Evolutionary conservation across 2,113 vertebrate species (phyloP), one percentile per base, ranked within the genome.

Genomic region (Vicugna pacos): DNA sequence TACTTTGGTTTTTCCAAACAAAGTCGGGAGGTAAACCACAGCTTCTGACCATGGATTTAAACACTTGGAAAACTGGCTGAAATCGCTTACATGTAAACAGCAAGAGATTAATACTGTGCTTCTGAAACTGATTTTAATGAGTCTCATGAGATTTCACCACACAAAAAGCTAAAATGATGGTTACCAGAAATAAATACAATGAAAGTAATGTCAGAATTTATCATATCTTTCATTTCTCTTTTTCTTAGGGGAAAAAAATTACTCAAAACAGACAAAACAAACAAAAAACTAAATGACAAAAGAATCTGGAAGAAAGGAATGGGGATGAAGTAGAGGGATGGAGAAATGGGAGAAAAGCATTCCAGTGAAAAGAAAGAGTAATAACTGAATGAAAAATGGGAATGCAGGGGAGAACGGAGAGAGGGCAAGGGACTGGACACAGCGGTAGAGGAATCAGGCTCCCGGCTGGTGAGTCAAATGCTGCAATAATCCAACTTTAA

Each of bases 1-100:
- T n/a, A 48, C 42, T 56, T 93, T 83, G 11, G 22, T 93, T 96
- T 94, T 84, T 85, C 75, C 97, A 98, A 99, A 98, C 97, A 85
- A 98, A 98, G 97, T 70, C 87, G 20, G 97, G 97, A 98, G 97
- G 95, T 96, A 98, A 98, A 97, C 89, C 95, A 94, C 90, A 98
- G 67, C 92, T 97, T 97, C 85, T 97, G 98, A 93, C 48, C 75
- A 60, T 11, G 2, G 35, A 91, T 93, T 82, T 94, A 96, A 98
- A 76, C n/a, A 14, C 94, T 98, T 93, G 70, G 95, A 94, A 97
- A 95, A 95, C 70, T 85, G 69, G 62, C 89, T 95, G 89, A 90
- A 67, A 80, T 32, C 5, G 32, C 19, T 48, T 85, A 70, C 72
- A 76, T 91, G 85, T 89, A 97, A 97, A 97, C 73, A 89, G 4